A percentile compares a stretch with the other conserved stretches of the same genome.
phyloP scores from a whole-genome alignment of 2,113 vertebrate genomes.

The Ia io region DNA sequence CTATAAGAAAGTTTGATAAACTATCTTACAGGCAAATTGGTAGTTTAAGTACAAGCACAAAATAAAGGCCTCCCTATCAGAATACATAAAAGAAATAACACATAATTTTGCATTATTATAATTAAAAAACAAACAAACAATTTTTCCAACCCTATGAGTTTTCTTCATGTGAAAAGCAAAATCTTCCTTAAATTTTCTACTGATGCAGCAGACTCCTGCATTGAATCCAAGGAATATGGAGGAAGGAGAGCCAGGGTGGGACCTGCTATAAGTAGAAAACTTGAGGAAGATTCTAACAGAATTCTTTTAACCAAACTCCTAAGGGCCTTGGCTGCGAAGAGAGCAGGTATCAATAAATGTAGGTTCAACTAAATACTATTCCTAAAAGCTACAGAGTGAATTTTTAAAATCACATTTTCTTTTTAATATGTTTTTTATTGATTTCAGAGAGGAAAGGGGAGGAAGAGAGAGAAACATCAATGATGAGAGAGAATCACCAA shows the following conservation, averaged over 20 bases:
- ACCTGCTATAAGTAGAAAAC: neutral
- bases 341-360: neutral
- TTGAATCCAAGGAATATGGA: neutral
- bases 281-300: neutral
- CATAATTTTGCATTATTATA: neutral
- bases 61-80: neutral
- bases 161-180: constrained; percentile 26
- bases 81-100: neutral
- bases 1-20: constrained; percentile 2
- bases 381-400: neutral
- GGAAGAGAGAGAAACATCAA: no score
- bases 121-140: neutral
- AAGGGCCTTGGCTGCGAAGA: neutral
- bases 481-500: no score
- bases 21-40: neutral
- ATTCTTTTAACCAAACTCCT: neutral
- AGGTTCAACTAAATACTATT: constrained; percentile 18
- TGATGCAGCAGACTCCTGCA: neutral
- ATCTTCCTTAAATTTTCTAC: neutral
- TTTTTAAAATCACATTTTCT: neutral
- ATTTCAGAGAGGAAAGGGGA: no score
- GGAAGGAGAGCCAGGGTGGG: neutral
- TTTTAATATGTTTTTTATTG: no score
- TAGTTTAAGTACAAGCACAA: neutral
- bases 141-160: neutral